Evolutionary conservation across 2,113 vertebrate genomes (phyloP).

Genomic region (Phyllostomus discolor): DNA sequence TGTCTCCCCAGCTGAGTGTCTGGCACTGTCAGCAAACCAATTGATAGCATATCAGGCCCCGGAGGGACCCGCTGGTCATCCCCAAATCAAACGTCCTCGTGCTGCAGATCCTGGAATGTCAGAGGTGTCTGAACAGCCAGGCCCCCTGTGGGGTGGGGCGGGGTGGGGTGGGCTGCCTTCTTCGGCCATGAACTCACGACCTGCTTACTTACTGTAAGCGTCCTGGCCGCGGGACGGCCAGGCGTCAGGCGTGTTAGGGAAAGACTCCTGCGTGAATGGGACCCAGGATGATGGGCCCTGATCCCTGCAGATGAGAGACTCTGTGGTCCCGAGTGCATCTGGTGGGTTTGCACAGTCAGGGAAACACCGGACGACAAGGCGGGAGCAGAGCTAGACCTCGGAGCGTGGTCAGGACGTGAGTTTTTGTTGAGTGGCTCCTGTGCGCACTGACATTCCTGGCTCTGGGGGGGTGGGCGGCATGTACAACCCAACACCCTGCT

Average conservation of each 20-base stretch:
- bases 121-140: neutral
- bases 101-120: neutral
- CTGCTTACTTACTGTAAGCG: neutral
- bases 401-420: neutral
- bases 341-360: neutral
- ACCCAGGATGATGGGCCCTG: neutral
- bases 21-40: neutral
- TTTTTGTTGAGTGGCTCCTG: neutral
- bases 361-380: neutral
- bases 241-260: neutral
- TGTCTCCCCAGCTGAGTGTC: neutral
- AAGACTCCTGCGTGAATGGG: neutral
- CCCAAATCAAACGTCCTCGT: neutral
- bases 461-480: neutral
- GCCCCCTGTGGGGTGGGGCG: rapidly evolving
- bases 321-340: neutral
- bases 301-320: neutral
- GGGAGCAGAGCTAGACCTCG: neutral
- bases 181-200: neutral
- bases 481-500: too few species aligned
- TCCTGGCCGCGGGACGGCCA: neutral
- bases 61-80: neutral
- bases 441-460: neutral
- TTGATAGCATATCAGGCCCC: neutral
- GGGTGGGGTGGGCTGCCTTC: neutral